Percentiles rank a stretch among this genome's conserved stretches.
Evolutionary conservation across 23 tunicate species (phyloP).

Genomic region (Oikopleura dioica): DNA sequence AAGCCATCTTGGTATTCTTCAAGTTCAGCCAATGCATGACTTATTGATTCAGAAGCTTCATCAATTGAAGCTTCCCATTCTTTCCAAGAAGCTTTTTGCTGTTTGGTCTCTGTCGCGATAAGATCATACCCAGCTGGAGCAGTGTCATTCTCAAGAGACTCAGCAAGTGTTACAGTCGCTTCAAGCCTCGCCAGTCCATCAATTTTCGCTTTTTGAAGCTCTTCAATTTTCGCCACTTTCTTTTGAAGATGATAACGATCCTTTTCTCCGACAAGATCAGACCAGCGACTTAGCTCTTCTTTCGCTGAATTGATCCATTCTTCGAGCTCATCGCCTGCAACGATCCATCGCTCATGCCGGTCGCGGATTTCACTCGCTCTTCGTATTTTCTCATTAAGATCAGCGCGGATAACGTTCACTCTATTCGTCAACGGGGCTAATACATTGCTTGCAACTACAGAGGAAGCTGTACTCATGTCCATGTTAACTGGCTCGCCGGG

Average conservation of each 20-base stretch:
- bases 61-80: neutral
- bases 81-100: neutral
- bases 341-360: conserved; percentile 22
- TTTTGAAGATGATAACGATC: conserved; percentile 48
- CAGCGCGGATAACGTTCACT: neutral
- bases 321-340: conserved; percentile 32
- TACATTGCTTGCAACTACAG: neutral
- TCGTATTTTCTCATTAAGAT: neutral
- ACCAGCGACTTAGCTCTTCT: conserved; percentile 71
- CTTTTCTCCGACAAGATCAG: conserved; percentile 24
- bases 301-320: conserved; percentile 58
- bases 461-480: neutral
- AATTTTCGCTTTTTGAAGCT: neutral
- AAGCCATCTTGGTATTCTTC: neutral
- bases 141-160: neutral
- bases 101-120: neutral
- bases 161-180: neutral
- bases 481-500: too few species aligned
- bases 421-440: neutral
- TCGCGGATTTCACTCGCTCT: neutral
- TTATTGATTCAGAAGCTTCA: neutral
- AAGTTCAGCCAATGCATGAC: neutral
- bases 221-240: conserved; percentile 48
- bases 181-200: neutral
- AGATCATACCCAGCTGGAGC: neutral